Conservation (phyloP, 92 coral and sea anemone genomes). For the Epizoanthus illoricatus region DNA sequence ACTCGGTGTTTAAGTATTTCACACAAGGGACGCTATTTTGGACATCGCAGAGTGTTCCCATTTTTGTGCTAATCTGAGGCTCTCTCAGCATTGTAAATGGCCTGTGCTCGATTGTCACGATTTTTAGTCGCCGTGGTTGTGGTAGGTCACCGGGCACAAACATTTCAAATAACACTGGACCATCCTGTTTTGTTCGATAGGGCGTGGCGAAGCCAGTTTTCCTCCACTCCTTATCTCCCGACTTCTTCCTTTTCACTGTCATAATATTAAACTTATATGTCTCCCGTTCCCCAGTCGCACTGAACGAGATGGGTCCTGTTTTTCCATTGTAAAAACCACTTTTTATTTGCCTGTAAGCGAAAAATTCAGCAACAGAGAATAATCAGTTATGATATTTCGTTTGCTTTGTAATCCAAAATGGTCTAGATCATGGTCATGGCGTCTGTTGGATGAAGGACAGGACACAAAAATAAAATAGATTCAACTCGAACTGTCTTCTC, state of each 20-base stretch:
- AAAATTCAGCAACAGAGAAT: not conserved
- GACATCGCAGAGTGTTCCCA: conserved; percentile 68
- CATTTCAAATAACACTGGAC: conserved; percentile 56
- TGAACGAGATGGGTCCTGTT: conserved; percentile 72
- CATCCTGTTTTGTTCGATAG: conserved; percentile 3
- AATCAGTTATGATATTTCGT: not conserved
- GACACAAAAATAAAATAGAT: no score
- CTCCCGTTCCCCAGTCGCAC: conserved; percentile 54
- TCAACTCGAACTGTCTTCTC: no score
- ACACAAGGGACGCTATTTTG: conserved; percentile 62
- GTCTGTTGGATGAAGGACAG: no score
- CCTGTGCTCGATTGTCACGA: conserved; percentile 69
- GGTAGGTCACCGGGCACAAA: conserved; percentile 70
- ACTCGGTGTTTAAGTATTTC: conserved; percentile 41
- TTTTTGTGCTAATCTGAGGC: conserved; percentile 61
- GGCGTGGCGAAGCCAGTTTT: conserved; percentile 54
- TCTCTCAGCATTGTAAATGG: conserved; percentile 71
- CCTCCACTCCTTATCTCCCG: conserved; percentile 53
- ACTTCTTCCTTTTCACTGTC: conserved; percentile 35
- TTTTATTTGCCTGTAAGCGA: conserved; percentile 53
- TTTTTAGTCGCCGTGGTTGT: conserved; percentile 67
- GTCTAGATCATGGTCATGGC: no score
- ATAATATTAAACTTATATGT: conserved; percentile 57
- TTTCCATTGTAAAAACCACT: conserved; percentile 42
- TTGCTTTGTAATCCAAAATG: not conserved